A percentile compares a stretch with the other conserved stretches of the same genome.
Conservation (phyloP, 53 echinoderm and acorn worm species). For the Crossaster papposus region DNA sequence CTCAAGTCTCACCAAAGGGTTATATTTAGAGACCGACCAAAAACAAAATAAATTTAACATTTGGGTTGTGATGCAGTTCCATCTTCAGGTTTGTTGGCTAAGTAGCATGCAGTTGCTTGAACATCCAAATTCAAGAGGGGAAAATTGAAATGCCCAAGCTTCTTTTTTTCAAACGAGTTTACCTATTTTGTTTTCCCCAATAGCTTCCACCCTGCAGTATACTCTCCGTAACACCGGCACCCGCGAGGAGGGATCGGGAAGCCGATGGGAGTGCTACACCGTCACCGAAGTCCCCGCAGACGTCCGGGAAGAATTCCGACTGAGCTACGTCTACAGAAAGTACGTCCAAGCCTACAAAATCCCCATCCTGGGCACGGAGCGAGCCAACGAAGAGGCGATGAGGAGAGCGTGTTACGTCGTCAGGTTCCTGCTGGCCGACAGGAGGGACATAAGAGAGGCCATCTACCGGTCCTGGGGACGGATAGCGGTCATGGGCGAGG, state of each 20-base stretch:
- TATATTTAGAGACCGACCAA: too few relatives aligned
- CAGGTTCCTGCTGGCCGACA: slow-evolving; percentile 83
- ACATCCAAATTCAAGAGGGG: too few relatives aligned
- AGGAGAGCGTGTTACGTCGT: slow-evolving; percentile 89
- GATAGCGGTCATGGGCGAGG: slow-evolving; percentile 66
- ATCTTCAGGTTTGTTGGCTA: too few relatives aligned
- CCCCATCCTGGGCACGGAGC: slow-evolving; percentile 77
- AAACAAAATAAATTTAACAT: too few relatives aligned
- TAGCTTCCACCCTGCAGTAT: slow-evolving; percentile 65
- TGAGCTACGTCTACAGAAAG: slow-evolving; percentile 77
- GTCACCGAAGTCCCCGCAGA: slow-evolving; percentile 65
- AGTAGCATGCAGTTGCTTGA: too few relatives aligned
- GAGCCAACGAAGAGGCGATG: slow-evolving; percentile 77
- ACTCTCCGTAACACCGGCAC: slow-evolving; percentile 71
- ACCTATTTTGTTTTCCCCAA: background rate
- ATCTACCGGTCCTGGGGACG: slow-evolving; percentile 69
- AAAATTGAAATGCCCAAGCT: too few relatives aligned
- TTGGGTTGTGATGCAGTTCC: too few relatives aligned
- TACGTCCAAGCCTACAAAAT: slow-evolving; percentile 93
- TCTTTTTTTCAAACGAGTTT: too few relatives aligned
- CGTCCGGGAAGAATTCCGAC: slow-evolving; percentile 74
- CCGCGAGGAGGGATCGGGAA: slow-evolving; percentile 68
- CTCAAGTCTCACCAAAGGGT: too few relatives aligned
- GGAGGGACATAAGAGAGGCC: slow-evolving; percentile 74
- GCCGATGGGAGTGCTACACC: slow-evolving; percentile 74